Evolutionary conservation across 2,797 vertebrate species (phyloP).

Genomic region (Propithecus deckenii): DNA sequence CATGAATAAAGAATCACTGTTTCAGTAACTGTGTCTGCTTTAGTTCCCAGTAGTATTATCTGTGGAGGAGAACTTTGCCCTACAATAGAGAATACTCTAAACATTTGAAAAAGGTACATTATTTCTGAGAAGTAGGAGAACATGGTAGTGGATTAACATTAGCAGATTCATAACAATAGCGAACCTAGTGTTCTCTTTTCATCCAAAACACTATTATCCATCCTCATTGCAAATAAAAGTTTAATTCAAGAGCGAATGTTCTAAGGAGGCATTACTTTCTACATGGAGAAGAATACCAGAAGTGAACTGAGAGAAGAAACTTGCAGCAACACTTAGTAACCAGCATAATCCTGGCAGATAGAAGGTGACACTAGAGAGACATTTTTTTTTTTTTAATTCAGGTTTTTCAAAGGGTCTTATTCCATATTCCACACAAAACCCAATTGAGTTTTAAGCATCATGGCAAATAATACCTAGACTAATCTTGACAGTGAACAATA

Average conservation of each 20-base stretch:
- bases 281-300: background rate
- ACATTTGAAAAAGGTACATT: conserved; percentile 34
- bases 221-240: conserved; percentile 25
- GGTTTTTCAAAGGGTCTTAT: background rate
- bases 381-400: background rate
- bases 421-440: background rate
- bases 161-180: conserved; percentile 43
- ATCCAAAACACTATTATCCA: conserved; percentile 40
- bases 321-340: background rate
- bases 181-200: background rate
- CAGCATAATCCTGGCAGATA: background rate
- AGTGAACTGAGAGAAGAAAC: background rate
- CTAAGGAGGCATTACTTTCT: conserved; percentile 25
- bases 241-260: background rate
- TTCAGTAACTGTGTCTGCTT: conserved; percentile 33
- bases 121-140: conserved; percentile 37
- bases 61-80: conserved; percentile 32
- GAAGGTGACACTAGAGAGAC: background rate
- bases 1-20: conserved; percentile 53
- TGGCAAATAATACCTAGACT: background rate
- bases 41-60: conserved; percentile 30
- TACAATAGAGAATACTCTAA: background rate
- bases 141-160: conserved; percentile 6
- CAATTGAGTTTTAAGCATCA: background rate
- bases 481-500: background rate